A percentile compares a stretch with the other conserved stretches of the same genome.
These are phyloP conservation scores for Caenorhabditis sp. DNA, from an alignment of 2,888 invertebrate species.

Conservation along the genomic window DNA sequence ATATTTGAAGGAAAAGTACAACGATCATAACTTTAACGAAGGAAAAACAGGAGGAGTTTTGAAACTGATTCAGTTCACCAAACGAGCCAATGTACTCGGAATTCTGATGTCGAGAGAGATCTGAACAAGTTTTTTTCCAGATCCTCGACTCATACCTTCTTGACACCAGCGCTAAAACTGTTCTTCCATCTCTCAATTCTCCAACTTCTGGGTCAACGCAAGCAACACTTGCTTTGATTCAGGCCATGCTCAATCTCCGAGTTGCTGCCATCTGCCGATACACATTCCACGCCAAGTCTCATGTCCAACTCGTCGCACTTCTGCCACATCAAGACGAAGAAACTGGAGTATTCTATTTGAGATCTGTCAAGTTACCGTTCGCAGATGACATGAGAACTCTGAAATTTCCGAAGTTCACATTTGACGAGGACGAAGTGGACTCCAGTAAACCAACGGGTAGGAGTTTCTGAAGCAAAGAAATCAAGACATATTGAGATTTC, in stretches of 20 bases:
- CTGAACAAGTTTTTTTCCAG: too few relatives aligned
- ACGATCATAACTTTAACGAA: conserved; percentile 72
- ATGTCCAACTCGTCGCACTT: conserved; percentile 67
- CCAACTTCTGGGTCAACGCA: conserved; percentile 15
- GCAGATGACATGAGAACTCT: conserved; percentile 66
- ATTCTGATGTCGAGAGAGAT: too few relatives aligned
- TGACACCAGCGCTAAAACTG: conserved; percentile 62
- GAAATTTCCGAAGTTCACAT: conserved; percentile 62
- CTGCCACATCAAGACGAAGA: conserved; percentile 61
- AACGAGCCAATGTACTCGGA: conserved; percentile 58
- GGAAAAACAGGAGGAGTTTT: conserved; percentile 68
- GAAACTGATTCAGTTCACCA: conserved; percentile 71
- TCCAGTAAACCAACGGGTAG: conserved; percentile 58
- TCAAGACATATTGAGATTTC: background rate
- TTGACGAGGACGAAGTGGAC: conserved; percentile 27
- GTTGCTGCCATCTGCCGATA: conserved; percentile 70
- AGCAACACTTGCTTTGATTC: conserved; percentile 58
- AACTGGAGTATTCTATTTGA: conserved; percentile 52
- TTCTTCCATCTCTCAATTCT: conserved; percentile 57
- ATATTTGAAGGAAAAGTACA: conserved; percentile 57
- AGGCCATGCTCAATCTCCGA: conserved; percentile 62
- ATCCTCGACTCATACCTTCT: conserved; percentile 65
- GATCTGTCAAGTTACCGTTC: conserved; percentile 66
- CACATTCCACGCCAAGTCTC: conserved; percentile 60
- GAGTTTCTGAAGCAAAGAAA: background rate